Percentiles rank a stretch among this genome's conserved stretches.
Conservation (phyloP, 2,113 vertebrate species). For the Pedetes capensis region DNA sequence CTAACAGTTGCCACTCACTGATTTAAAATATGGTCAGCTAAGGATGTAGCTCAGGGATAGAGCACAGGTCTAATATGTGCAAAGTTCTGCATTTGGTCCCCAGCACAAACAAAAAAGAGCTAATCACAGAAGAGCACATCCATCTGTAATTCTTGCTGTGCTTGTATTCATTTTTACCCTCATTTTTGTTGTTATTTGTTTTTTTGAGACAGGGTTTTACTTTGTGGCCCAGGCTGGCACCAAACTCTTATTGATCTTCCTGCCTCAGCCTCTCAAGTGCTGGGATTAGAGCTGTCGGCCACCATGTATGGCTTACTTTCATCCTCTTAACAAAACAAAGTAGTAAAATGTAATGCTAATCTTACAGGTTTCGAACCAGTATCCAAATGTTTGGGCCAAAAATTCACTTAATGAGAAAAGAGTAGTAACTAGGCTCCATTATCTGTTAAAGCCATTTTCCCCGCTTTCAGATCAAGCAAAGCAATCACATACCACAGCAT, state of each 20-base stretch:
- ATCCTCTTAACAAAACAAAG: slow-evolving; percentile 13
- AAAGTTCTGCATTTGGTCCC: neutral
- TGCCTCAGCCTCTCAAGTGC: too few species aligned
- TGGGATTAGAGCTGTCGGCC: too few species aligned
- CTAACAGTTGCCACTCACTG: neutral
- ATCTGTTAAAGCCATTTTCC: neutral
- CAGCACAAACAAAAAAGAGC: neutral
- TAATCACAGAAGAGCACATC: neutral
- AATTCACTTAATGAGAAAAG: slow-evolving; percentile 60
- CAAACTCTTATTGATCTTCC: too few species aligned
- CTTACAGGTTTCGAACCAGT: slow-evolving; percentile 25
- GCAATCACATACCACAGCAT: slow-evolving; percentile 50
- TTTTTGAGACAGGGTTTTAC: too few species aligned
- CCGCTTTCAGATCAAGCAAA: slow-evolving; percentile 6
- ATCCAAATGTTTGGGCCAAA: slow-evolving; percentile 8
- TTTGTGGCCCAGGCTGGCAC: too few species aligned
- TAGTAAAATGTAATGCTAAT: neutral
- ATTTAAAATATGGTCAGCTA: neutral
- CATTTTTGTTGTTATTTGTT: too few species aligned
- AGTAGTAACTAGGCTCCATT: slow-evolving; percentile 46
- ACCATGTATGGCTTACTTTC: too few species aligned
- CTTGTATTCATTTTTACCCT: too few species aligned
- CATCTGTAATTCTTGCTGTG: neutral
- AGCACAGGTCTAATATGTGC: neutral
- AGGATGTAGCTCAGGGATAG: neutral